Percentiles rank a stretch among this genome's conserved stretches.
Conservation (phyloP, 2,888 invertebrate genomes). For the Drosophila neonasuta region DNA sequence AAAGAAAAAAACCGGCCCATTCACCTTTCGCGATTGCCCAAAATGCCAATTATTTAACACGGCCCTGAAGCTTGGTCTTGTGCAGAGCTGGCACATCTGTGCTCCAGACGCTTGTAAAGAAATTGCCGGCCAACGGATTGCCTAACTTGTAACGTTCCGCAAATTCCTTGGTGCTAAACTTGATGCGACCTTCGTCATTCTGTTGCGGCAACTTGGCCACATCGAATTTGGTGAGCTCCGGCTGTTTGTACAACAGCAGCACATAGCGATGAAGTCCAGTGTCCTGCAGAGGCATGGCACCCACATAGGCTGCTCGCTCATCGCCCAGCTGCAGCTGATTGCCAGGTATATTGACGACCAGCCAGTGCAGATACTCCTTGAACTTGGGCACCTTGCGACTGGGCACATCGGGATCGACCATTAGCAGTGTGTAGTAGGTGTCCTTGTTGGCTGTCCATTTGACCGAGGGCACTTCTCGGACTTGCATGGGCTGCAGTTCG, state of each 20-base stretch:
- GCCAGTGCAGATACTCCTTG: slow-evolving; percentile 95
- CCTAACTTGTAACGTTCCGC: slow-evolving; percentile 90
- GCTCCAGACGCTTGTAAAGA: slow-evolving; percentile 71
- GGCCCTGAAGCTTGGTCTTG: slow-evolving; percentile 61
- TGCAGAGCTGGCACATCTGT: slow-evolving; percentile 80
- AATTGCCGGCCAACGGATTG: slow-evolving; percentile 79
- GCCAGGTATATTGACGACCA: slow-evolving; percentile 92
- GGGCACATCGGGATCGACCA: slow-evolving; percentile 93
- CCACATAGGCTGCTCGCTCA: slow-evolving; percentile 89
- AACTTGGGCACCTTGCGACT: slow-evolving; percentile 88
- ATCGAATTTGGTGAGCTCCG: slow-evolving; percentile 83
- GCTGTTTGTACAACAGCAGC: slow-evolving; percentile 88
- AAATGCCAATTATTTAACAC: slow-evolving; percentile 6
- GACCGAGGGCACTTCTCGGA: slow-evolving; percentile 63
- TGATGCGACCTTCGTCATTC: slow-evolving; percentile 83
- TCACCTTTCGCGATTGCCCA: slow-evolving; percentile 21
- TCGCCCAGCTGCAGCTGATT: slow-evolving; percentile 87
- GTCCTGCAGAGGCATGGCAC: slow-evolving; percentile 90
- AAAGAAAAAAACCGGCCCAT: slow-evolving; percentile 29
- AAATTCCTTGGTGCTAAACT: slow-evolving; percentile 87
- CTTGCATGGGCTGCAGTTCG: slow-evolving; percentile 87
- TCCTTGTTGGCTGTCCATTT: slow-evolving; percentile 54
- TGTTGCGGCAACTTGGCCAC: slow-evolving; percentile 80
- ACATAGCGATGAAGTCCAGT: slow-evolving; percentile 90
- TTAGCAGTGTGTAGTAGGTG: slow-evolving; percentile 68